A percentile compares a stretch with the other conserved stretches of the same genome.
phyloP scores from a whole-genome alignment of 2,113 vertebrate genomes.

The Apaloderma vittatum region DNA sequence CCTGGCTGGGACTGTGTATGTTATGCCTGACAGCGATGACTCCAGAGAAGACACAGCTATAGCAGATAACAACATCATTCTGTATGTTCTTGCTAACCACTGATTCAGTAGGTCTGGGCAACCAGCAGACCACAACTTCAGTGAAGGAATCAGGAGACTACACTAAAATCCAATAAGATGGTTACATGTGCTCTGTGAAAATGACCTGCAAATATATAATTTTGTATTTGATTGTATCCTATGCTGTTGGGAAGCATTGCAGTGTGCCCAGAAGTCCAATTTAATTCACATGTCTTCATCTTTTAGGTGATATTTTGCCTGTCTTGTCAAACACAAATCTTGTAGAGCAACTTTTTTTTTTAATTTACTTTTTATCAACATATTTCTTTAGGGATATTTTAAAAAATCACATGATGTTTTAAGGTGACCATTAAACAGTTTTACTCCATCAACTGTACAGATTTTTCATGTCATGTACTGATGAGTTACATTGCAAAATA shows the following conservation, averaged over 20 bases:
- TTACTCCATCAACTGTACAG: background rate
- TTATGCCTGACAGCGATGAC: rapidly evolving
- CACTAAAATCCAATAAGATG: background rate
- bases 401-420: background rate
- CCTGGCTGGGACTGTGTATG: background rate
- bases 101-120: background rate
- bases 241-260: background rate
- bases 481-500: background rate
- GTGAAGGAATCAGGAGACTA: background rate
- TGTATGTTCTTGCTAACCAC: rapidly evolving
- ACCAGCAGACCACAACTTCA: background rate
- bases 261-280: background rate
- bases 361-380: background rate
- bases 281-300: background rate
- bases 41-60: rapidly evolving
- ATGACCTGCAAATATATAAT: background rate
- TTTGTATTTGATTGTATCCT: background rate
- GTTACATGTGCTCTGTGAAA: background rate
- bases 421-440: background rate
- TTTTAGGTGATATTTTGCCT: background rate
- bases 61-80: rapidly evolving
- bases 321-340: background rate
- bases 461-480: background rate
- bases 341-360: background rate
- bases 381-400: background rate